Conservation (phyloP, 2,113 vertebrate species). For the Gopherus evgoodei region DNA sequence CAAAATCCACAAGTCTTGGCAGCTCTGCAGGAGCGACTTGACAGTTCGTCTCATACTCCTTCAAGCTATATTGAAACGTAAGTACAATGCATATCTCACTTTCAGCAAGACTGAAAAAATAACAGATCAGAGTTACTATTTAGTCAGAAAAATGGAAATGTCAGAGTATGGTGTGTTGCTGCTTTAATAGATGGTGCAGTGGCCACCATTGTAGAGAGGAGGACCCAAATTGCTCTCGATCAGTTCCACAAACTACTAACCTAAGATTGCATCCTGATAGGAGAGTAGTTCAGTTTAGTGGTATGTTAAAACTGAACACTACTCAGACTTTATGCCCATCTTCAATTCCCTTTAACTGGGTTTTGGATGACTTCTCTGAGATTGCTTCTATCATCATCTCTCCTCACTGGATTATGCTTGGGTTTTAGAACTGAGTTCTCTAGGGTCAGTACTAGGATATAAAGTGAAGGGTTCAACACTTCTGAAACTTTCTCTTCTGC, state of each 20-base stretch:
- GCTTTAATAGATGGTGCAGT: not conserved
- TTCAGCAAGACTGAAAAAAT: not conserved
- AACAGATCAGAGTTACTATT: not conserved
- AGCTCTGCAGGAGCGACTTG: constrained; percentile 85
- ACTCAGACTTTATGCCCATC: not conserved
- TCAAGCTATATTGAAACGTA: constrained; percentile 88
- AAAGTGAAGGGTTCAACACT: not conserved
- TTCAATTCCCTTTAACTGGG: not conserved
- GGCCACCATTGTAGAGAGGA: not conserved
- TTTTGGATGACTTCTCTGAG: not conserved
- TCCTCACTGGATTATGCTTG: not conserved
- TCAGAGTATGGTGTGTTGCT: not conserved
- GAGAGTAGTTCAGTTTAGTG: not conserved
- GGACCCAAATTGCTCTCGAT: not conserved
- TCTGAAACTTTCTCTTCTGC: not conserved
- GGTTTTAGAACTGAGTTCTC: not conserved
- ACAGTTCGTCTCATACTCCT: constrained; percentile 79
- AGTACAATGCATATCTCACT: constrained; percentile 40
- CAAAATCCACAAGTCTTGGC: constrained; percentile 87
- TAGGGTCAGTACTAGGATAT: not conserved
- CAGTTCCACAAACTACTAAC: not conserved
- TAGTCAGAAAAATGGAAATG: not conserved
- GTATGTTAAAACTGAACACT: not conserved
- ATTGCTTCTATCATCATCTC: not conserved
- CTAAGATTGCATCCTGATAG: not conserved